These are phyloP conservation scores for Panthera tigris DNA, from an alignment of 2,113 vertebrate genomes.

Conservation along the genomic window DNA sequence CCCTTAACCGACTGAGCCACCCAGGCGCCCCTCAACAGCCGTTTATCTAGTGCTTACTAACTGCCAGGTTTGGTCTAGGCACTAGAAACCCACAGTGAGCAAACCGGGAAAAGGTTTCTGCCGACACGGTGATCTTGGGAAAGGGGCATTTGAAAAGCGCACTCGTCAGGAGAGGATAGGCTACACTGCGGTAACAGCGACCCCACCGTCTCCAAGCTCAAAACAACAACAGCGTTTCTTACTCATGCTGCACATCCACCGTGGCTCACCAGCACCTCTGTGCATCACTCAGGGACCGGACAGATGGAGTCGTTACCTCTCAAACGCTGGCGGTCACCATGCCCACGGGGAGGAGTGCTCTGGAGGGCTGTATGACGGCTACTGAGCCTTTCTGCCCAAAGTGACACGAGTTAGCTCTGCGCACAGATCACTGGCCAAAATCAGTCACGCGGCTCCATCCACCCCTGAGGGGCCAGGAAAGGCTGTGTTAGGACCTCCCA, in stretches of 20 bases:
- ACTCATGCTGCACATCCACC: background rate
- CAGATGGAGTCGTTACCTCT: background rate
- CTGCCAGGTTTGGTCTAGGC: background rate
- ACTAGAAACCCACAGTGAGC: background rate
- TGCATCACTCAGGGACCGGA: background rate
- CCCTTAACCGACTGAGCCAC: too few relatives aligned
- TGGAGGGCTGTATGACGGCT: background rate
- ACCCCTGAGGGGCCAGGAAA: background rate
- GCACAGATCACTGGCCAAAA: background rate
- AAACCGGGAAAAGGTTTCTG: background rate
- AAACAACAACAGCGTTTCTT: background rate
- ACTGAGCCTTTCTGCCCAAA: background rate
- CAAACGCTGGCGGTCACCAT: accelerated
- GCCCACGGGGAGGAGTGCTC: background rate
- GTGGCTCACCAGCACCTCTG: background rate
- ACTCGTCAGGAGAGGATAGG: background rate
- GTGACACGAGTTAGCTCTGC: background rate
- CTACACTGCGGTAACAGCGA: background rate
- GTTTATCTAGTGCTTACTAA: background rate
- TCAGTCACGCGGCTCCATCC: background rate
- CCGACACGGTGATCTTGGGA: background rate
- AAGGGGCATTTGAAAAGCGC: background rate
- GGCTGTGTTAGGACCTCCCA: too few relatives aligned
- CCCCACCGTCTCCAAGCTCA: background rate
- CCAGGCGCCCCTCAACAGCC: too few relatives aligned